Conservation (phyloP, 2,888 invertebrate species). For the Pristionchus fissidentatus region DNA sequence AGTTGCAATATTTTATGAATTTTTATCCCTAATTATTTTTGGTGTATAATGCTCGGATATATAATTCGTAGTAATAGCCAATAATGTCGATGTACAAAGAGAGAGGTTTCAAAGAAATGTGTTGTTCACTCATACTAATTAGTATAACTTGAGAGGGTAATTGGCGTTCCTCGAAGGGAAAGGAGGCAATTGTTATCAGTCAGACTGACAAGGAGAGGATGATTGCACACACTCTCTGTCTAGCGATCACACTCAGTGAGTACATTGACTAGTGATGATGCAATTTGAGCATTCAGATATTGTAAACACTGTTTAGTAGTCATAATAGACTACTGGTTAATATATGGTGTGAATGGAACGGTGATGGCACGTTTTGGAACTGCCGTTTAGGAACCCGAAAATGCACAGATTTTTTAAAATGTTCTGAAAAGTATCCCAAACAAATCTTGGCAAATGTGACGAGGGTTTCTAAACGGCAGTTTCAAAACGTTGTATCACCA, state of each 20-base stretch:
- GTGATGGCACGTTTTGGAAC: no score
- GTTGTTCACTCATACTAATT: not conserved
- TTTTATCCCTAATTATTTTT: not conserved
- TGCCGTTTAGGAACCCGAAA: no score
- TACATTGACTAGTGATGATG: not conserved
- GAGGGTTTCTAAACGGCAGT: no score
- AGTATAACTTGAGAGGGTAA: slow-evolving; percentile 15
- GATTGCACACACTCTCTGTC: slow-evolving; percentile 55
- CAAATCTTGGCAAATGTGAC: no score
- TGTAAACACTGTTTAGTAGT: no score
- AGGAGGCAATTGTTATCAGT: slow-evolving; percentile 30
- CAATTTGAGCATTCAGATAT: not conserved
- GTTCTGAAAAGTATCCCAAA: no score
- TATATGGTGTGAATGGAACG: no score
- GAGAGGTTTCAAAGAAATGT: not conserved
- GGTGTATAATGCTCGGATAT: not conserved
- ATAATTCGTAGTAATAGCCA: no score
- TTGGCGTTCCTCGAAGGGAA: not conserved
- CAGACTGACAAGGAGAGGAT: slow-evolving; percentile 56
- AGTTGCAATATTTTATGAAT: slow-evolving; percentile 16
- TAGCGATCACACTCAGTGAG: slow-evolving; percentile 55
- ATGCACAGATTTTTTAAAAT: no score
- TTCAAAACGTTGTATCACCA: no score
- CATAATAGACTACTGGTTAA: no score
- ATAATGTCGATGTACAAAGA: not conserved